A percentile compares a stretch with the other conserved stretches of the same genome.
Evolutionary conservation across 2,797 vertebrate species (phyloP).

Genomic region (Sciurus carolinensis): DNA sequence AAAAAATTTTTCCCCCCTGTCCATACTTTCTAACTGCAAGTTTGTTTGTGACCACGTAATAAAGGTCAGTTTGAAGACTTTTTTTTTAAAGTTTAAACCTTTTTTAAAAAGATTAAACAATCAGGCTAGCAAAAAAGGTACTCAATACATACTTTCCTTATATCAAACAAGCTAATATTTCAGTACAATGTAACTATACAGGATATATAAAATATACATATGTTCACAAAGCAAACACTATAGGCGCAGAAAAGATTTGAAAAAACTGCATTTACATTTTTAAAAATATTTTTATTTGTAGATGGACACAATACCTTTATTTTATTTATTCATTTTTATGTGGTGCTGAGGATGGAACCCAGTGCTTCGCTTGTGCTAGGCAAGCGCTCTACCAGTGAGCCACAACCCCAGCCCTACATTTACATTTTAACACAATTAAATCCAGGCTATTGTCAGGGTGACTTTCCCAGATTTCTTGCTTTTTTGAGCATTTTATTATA

Average conservation of each 20-base stretch:
- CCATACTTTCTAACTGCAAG: constrained; percentile 84
- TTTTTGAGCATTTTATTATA: not conserved
- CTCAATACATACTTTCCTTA: constrained; percentile 95
- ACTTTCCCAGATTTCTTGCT: not conserved
- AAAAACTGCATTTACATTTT: constrained; percentile 84
- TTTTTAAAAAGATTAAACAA: constrained; percentile 94
- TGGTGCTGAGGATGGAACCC: no score
- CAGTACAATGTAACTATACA: constrained; percentile 96
- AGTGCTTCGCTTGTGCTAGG: no score
- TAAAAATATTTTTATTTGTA: no score
- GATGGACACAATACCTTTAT: no score
- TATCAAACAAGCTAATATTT: constrained; percentile 95
- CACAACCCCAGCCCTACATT: not conserved
- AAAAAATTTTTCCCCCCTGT: constrained; percentile 89
- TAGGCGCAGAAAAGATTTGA: constrained; percentile 92
- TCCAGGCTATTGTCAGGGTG: not conserved
- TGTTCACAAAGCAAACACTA: constrained; percentile 95
- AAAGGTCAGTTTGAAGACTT: constrained; percentile 89
- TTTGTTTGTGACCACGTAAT: constrained; percentile 90
- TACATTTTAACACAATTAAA: constrained; percentile 42
- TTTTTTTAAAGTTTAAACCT: constrained; percentile 88
- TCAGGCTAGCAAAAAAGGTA: constrained; percentile 95
- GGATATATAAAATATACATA: constrained; percentile 94
- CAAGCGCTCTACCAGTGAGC: no score
- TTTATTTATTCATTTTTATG: no score